A percentile compares a stretch with the other conserved stretches of the same genome.
Evolutionary conservation across 2,888 invertebrate species (phyloP).

Genomic region (Diarsia mendica): DNA sequence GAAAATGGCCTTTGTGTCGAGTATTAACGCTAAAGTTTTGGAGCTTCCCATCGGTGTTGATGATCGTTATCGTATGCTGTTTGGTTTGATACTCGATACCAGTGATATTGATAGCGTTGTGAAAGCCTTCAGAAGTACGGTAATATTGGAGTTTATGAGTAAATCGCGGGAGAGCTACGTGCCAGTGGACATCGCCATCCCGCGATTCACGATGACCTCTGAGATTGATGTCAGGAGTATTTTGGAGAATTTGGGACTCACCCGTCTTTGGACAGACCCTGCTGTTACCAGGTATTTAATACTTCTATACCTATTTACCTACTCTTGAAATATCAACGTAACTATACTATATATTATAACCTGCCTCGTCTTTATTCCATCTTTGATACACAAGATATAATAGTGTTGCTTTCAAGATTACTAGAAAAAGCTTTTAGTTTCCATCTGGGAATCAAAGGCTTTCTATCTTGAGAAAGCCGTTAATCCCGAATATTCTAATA

Average conservation of each 20-base stretch:
- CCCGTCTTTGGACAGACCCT: constrained; percentile 33
- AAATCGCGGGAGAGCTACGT: constrained; percentile 23
- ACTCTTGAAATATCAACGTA: neutral
- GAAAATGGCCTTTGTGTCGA: constrained; percentile 16
- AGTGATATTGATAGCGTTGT: neutral
- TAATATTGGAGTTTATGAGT: constrained; percentile 27
- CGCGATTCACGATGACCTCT: constrained; percentile 35
- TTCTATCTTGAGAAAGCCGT: neutral
- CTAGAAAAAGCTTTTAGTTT: constrained; percentile 13
- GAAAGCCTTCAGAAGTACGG: neutral
- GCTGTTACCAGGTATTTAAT: constrained; percentile 37
- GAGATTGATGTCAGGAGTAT: constrained; percentile 34
- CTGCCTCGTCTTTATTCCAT: neutral
- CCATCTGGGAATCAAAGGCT: neutral
- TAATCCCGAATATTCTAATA: neutral
- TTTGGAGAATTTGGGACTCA: constrained; percentile 31
- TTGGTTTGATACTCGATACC: constrained; percentile 15
- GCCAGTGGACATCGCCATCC: constrained; percentile 50
- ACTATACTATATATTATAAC: neutral
- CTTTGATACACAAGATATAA: neutral
- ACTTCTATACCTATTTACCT: neutral
- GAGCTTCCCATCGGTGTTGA: constrained; percentile 40
- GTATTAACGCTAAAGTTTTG: constrained; percentile 27
- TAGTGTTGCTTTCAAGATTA: neutral
- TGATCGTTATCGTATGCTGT: constrained; percentile 41